phyloP scores from a whole-genome alignment of 2,113 vertebrate species.

The Eidolon helvum region DNA sequence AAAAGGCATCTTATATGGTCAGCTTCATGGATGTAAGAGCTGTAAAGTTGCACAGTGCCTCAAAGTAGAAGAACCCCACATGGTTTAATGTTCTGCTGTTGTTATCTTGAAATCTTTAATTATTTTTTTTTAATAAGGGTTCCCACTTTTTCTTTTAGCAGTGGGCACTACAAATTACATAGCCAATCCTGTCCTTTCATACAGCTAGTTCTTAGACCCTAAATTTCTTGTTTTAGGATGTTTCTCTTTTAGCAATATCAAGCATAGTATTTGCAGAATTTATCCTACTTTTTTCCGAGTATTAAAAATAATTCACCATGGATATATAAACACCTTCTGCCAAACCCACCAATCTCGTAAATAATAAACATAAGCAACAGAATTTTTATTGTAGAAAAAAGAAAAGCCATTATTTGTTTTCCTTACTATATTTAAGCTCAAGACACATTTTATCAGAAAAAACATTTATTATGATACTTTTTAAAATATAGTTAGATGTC shows the following conservation, averaged over 20 bases:
- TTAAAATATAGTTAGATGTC: background rate
- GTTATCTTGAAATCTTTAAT: background rate
- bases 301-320: background rate
- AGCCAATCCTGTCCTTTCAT: background rate
- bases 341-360: background rate
- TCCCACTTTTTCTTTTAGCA: background rate
- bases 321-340: background rate
- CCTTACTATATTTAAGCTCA: conserved; percentile 16
- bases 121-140: background rate
- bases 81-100: background rate
- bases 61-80: background rate
- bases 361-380: background rate
- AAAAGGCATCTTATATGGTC: background rate
- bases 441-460: background rate
- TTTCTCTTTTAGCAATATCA: background rate
- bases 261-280: background rate
- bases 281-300: background rate
- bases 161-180: background rate
- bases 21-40: rapidly evolving
- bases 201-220: background rate
- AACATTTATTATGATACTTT: background rate
- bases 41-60: background rate
- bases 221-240: background rate
- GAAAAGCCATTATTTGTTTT: background rate
- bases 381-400: background rate